Conservation (phyloP, 2,797 vertebrate genomes). For the Silurus aristotelis region DNA sequence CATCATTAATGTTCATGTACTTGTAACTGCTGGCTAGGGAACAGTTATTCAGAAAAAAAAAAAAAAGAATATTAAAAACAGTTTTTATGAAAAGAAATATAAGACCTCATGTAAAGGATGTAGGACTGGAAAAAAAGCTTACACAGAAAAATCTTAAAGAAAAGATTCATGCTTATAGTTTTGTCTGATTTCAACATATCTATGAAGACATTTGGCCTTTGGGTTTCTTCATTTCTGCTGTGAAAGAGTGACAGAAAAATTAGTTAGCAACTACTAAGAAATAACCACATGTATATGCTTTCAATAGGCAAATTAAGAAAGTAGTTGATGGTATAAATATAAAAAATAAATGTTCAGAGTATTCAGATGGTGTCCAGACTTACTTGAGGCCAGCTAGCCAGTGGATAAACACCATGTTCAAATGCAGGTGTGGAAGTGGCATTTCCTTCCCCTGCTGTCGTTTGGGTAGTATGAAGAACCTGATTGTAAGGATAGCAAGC, state of each 20-base stretch:
- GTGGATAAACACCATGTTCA: conserved; percentile 3
- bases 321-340: neutral
- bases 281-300: neutral
- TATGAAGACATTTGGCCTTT: neutral
- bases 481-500: conserved; percentile 16
- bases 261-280: neutral
- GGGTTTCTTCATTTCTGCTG: conserved; percentile 4
- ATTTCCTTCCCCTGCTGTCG: neutral
- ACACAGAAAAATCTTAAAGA: neutral
- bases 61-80: too few species aligned
- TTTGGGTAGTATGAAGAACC: neutral
- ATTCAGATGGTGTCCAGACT: neutral
- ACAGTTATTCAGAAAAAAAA: neutral
- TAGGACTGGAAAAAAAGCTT: neutral
- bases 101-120: neutral
- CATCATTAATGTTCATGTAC: neutral
- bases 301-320: neutral
- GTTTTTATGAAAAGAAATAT: neutral
- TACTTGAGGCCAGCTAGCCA: conserved; percentile 20
- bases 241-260: neutral
- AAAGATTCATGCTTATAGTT: neutral
- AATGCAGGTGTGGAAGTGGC: neutral
- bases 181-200: neutral
- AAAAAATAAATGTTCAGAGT: neutral
- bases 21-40: neutral